Base-by-base conservation (phyloP, 2,113 vertebrate genomes). In the Neotoma lepida region DNA sequence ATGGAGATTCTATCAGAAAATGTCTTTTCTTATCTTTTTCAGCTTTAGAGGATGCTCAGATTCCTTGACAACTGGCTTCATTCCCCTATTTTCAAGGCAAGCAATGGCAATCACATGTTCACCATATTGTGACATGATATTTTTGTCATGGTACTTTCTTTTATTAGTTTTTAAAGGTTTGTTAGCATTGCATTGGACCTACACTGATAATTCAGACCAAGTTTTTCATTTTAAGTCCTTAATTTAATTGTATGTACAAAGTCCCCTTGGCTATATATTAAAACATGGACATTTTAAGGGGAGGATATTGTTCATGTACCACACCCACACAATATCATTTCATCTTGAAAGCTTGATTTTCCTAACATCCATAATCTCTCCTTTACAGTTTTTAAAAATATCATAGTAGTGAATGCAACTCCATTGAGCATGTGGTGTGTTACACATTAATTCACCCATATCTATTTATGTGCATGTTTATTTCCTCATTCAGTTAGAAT, bases 221-320 rank as follows among this genome's bases (percentile, higher is more conserved):
- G 71, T 1, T 5, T 28, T 30, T 91, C 14, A 54, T 63, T 18
- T 82, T 90, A 88, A 24, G 4, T 84, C 15, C 17, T 89, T 94
- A 92, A 89, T 46, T 49, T 87, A 81, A 87, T 84, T 28, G 78
- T 39, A 44, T 22, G 13, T 68, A 77, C 51, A 84, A 89, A 95
- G 33, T 73, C 13, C 24, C 66, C 89, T 94, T 54, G 9, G 49
- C 35, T 66, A 86, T 39, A 71, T 46, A 82, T 77, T 87, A 95
- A 46, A 39, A 82, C 4, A 18, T 77, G 39, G 26, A 61, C 28
- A 28, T 51, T 35, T 73, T 15, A 17, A 9, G 28, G 1, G 6
- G n/a, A 0, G 10, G 44, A 10, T 61, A 85, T 90, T 64, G 41
- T 46, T 90, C 82, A 49, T 24, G n/a, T 61, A 80, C 39, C 13